These are phyloP conservation scores for Scaptomyza flava DNA, from an alignment of 2,888 invertebrate genomes.

Conservation along the genomic window DNA sequence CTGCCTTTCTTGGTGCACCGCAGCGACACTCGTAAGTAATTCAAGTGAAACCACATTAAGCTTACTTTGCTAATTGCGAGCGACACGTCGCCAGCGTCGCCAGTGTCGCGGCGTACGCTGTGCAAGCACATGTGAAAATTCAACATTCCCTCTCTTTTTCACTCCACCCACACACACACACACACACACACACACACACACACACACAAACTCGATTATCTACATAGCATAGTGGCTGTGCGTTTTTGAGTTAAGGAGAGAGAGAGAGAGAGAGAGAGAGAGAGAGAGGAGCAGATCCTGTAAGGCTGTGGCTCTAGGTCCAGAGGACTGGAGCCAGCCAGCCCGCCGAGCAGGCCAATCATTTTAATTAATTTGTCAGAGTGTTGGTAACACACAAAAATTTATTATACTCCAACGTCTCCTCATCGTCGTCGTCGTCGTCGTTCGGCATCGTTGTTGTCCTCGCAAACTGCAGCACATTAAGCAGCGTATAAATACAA, in stretches of 20 bases:
- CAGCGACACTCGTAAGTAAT: constrained; percentile 78
- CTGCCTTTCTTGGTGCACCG: constrained; percentile 27
- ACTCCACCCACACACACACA: constrained; percentile 4
- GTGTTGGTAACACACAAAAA: constrained; percentile 79
- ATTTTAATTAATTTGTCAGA: constrained; percentile 83
- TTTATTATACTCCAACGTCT: constrained; percentile 73
- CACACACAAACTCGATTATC: constrained; percentile 50
- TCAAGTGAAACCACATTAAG: constrained; percentile 81
- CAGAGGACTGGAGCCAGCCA: constrained; percentile 16
- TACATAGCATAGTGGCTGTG: constrained; percentile 61
- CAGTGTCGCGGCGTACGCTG: constrained; percentile 35
- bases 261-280: constrained; percentile 13
- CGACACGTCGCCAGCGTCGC: constrained; percentile 73
- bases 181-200: neutral
- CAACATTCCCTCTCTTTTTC: constrained; percentile 14
- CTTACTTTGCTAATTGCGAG: constrained; percentile 83
- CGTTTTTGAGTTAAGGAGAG: constrained; percentile 23
- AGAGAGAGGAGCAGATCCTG: constrained; percentile 20
- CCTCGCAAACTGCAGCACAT: constrained; percentile 66
- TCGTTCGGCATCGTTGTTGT: constrained; percentile 8
- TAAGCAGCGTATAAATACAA: constrained; percentile 43
- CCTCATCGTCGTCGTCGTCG: constrained; percentile 26
- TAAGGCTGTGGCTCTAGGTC: constrained; percentile 19
- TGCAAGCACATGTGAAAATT: constrained; percentile 42
- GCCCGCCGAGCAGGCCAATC: constrained; percentile 72